Conservation (phyloP, 2,888 invertebrate genomes). For the Harpalus rufipes region DNA sequence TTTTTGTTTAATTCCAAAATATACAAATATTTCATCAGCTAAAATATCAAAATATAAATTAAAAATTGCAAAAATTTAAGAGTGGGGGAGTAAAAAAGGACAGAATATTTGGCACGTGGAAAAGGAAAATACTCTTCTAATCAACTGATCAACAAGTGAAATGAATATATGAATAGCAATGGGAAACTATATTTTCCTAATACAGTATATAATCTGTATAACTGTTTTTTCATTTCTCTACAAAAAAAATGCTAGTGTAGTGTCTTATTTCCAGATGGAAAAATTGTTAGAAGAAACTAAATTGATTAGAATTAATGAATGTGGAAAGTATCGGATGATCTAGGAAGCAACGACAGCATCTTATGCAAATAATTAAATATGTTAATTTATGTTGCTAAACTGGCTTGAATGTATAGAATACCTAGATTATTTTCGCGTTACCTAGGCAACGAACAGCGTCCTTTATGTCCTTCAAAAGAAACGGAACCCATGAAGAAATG, state of each 20-base stretch:
- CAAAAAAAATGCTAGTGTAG: no score
- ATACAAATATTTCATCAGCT: background rate
- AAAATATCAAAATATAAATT: background rate
- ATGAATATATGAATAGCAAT: no score
- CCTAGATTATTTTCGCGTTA: slow-evolving; percentile 54
- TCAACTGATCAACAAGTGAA: background rate
- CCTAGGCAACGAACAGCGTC: slow-evolving; percentile 16
- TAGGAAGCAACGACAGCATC: slow-evolving; percentile 31
- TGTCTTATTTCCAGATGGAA: no score
- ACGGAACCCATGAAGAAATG: slow-evolving; percentile 42
- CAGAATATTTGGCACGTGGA: slow-evolving; percentile 7
- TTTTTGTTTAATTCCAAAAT: background rate
- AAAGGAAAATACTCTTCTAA: background rate
- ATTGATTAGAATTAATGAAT: background rate
- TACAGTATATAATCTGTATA: no score
- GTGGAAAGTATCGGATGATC: background rate
- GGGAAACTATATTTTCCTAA: no score
- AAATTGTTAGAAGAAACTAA: no score
- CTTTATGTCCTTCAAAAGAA: slow-evolving; percentile 43
- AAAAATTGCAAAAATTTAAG: background rate
- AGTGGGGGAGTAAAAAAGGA: slow-evolving; percentile 10
- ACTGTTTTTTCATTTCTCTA: no score
- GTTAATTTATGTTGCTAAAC: slow-evolving; percentile 64
- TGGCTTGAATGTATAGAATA: slow-evolving; percentile 50
- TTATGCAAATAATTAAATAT: slow-evolving; percentile 61